Evolutionary conservation across 2,113 vertebrate genomes (phyloP).

Genomic region (Brienomyrus longianalis): DNA sequence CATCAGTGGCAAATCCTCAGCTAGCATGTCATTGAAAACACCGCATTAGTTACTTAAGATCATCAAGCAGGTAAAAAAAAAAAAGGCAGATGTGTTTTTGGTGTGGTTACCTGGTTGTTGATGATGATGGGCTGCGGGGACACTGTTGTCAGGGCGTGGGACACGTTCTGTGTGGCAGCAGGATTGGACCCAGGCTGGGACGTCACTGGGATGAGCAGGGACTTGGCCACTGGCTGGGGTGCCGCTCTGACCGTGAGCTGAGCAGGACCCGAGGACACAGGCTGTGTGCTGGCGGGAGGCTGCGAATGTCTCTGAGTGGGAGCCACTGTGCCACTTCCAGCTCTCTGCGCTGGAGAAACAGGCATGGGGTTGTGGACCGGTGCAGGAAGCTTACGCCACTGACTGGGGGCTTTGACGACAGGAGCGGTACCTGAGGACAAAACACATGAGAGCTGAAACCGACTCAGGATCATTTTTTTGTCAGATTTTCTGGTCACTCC

Average conservation of each 20-base stretch:
- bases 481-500: neutral
- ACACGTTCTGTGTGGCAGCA: slow-evolving; percentile 45
- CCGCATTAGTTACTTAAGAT: neutral
- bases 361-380: slow-evolving; percentile 49
- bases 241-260: slow-evolving; percentile 44
- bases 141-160: slow-evolving; percentile 50
- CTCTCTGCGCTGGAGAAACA: slow-evolving; percentile 54
- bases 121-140: slow-evolving; percentile 63
- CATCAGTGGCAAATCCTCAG: neutral
- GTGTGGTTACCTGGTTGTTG: slow-evolving; percentile 66
- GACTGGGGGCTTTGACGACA: slow-evolving; percentile 55
- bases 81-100: neutral
- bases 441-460: slow-evolving; percentile 15
- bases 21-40: neutral
- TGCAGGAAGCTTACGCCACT: slow-evolving; percentile 47
- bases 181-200: slow-evolving; percentile 43
- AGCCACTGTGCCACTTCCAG: slow-evolving; percentile 37
- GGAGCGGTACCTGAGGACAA: slow-evolving; percentile 50
- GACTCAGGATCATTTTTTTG: neutral
- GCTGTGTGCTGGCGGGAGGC: slow-evolving; percentile 44
- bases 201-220: slow-evolving; percentile 51
- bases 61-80: neutral
- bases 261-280: slow-evolving; percentile 39
- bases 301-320: slow-evolving; percentile 56
- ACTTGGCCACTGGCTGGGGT: slow-evolving; percentile 43